These are phyloP conservation scores for Drosophila melanogaster DNA, from an alignment of 1,140 invertebrate species.

Conservation along the genomic window Release_6_plus_ISO1_MT NT_033779.5:16072001-16072500, in stretches of 20 bases:
- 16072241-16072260: slow-evolving; percentile 24
- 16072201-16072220: slow-evolving; percentile 32
- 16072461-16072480: slow-evolving; percentile 36
- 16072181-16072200: slow-evolving; percentile 1
- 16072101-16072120: slow-evolving; percentile 59
- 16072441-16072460: slow-evolving; percentile 55
- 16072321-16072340: slow-evolving; percentile 50
- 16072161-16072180: slow-evolving; percentile 15
- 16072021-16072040: slow-evolving; percentile 64
- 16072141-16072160: slow-evolving; percentile 75
- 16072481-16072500: slow-evolving; percentile 26
- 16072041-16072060: slow-evolving; percentile 63
- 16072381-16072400: slow-evolving; percentile 68
- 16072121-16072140: slow-evolving; percentile 67
- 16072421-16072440: slow-evolving; percentile 66
- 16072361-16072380: slow-evolving; percentile 31
- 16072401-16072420: slow-evolving; percentile 65
- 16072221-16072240: slow-evolving; percentile 74
- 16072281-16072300: slow-evolving; percentile 66
- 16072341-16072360: slow-evolving; percentile 36
- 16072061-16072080: slow-evolving; percentile 1
- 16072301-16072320: slow-evolving; percentile 60
- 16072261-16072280: slow-evolving; percentile 68
- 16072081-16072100: slow-evolving; percentile 24
- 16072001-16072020: slow-evolving; percentile 66